phyloP scores from a whole-genome alignment of 2,113 vertebrate species.

The Donacobius atricapilla region DNA sequence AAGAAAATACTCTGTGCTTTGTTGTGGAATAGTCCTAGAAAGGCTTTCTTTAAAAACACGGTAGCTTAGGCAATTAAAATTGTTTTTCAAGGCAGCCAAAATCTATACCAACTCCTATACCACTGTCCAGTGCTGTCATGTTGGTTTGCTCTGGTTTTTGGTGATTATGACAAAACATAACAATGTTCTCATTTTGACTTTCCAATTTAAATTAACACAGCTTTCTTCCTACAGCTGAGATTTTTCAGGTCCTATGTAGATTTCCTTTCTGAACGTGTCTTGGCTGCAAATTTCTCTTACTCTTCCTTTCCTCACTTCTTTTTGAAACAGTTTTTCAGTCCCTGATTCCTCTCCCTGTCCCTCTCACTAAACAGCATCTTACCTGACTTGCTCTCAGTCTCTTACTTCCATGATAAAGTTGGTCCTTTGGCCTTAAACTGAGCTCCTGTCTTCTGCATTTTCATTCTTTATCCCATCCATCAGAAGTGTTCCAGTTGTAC shows the following conservation, averaged over 20 bases:
- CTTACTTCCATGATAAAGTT: not conserved
- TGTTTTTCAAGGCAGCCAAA: not conserved
- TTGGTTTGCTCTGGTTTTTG: not conserved
- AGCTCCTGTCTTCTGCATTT: not conserved
- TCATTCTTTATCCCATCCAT: not conserved
- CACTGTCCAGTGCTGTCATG: not conserved
- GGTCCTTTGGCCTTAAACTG: not conserved
- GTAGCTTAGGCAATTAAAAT: not conserved
- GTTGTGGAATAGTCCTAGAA: not conserved
- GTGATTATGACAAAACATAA: not conserved
- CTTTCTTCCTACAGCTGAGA: not conserved
- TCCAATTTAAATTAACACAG: not conserved
- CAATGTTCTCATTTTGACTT: not conserved
- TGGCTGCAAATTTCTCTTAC: not conserved
- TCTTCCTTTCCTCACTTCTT: not conserved
- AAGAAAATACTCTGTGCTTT: not conserved
- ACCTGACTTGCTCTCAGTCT: not conserved
- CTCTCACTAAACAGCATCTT: not conserved
- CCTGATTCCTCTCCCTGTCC: not conserved
- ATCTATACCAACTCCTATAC: too few species aligned
- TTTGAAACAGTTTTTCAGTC: not conserved
- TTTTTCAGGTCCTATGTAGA: not conserved
- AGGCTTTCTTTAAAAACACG: not conserved
- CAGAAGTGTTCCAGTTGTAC: not conserved
- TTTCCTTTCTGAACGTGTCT: not conserved